These are phyloP conservation scores for Lagria hirta DNA, from an alignment of 2,888 invertebrate species.

Conservation along the genomic window DNA sequence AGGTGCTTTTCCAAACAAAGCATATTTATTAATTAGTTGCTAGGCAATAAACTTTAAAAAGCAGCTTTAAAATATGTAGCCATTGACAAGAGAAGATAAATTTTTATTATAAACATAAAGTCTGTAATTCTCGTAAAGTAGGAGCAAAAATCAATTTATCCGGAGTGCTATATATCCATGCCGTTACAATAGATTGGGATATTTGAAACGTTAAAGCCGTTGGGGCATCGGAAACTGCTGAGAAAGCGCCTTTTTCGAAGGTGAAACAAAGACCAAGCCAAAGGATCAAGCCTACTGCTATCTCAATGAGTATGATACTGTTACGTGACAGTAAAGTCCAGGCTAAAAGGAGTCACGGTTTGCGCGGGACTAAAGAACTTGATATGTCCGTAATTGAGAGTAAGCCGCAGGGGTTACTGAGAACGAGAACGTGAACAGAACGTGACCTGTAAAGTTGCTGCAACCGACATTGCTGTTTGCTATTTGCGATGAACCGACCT, in stretches of 20 bases:
- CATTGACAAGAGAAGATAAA: slow-evolving; percentile 19
- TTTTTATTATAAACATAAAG: slow-evolving; percentile 30
- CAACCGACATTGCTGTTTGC: slow-evolving; percentile 32
- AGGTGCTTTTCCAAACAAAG: too few species aligned
- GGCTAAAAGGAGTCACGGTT: slow-evolving; percentile 31
- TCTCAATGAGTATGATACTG: too few species aligned
- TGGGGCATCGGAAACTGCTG: slow-evolving; percentile 23
- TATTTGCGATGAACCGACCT: slow-evolving; percentile 21
- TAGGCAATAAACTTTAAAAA: too few species aligned
- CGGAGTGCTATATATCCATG: slow-evolving; percentile 22
- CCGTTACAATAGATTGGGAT: slow-evolving; percentile 28
- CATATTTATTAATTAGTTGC: too few species aligned
- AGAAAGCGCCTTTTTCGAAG: slow-evolving; percentile 17
- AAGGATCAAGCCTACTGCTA: slow-evolving; percentile 1
- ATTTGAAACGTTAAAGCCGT: slow-evolving; percentile 22
- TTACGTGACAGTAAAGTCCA: slow-evolving; percentile 16
- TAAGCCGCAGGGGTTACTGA: slow-evolving; percentile 40
- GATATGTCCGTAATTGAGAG: slow-evolving; percentile 40
- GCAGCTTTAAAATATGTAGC: slow-evolving; percentile 22
- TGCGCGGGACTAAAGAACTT: slow-evolving; percentile 36
- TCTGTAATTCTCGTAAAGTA: slow-evolving; percentile 23
- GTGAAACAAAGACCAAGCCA: slow-evolving; percentile 5
- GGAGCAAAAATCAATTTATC: slow-evolving; percentile 27
- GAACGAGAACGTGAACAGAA: slow-evolving; percentile 37
- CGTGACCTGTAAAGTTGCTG: slow-evolving; percentile 39